Conservation (phyloP, 2,797 vertebrate species). For the Hydrocynus forskahlii region DNA sequence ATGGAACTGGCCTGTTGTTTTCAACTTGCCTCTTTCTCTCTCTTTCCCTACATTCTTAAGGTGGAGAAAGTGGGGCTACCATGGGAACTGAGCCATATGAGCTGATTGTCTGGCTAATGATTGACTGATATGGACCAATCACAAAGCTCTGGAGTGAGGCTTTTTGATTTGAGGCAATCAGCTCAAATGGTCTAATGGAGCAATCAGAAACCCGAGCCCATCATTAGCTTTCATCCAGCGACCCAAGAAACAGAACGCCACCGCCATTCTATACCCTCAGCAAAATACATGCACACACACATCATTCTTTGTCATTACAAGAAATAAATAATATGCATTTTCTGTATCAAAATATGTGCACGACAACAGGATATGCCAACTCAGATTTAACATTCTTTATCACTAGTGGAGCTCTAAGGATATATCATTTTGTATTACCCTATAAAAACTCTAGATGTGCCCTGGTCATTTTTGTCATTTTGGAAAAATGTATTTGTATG, state of each 20-base stretch:
- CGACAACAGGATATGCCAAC: background rate
- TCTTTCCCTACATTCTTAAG: conserved; percentile 19
- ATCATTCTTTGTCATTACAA: background rate
- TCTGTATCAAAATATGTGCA: background rate
- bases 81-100: conserved; percentile 57
- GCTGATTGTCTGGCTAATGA: conserved; percentile 61
- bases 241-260: conserved; percentile 20
- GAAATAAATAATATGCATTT: background rate
- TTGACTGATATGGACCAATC: conserved; percentile 59
- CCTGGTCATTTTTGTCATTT: too few species aligned
- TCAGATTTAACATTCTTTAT: background rate
- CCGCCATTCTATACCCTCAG: conserved; percentile 21
- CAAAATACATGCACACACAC: background rate
- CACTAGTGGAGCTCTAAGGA: too few species aligned
- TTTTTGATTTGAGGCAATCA: conserved; percentile 61
- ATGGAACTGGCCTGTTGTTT: conserved; percentile 42
- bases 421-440: too few species aligned
- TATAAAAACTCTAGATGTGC: too few species aligned
- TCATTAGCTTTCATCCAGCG: conserved; percentile 51
- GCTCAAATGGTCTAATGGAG: conserved; percentile 59
- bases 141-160: conserved; percentile 54
- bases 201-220: conserved; percentile 41
- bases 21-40: conserved; percentile 23
- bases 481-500: too few species aligned
- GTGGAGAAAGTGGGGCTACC: conserved; percentile 34